Conservation (phyloP, 2,797 vertebrate genomes). For the Sebastolobus alascanus region DNA sequence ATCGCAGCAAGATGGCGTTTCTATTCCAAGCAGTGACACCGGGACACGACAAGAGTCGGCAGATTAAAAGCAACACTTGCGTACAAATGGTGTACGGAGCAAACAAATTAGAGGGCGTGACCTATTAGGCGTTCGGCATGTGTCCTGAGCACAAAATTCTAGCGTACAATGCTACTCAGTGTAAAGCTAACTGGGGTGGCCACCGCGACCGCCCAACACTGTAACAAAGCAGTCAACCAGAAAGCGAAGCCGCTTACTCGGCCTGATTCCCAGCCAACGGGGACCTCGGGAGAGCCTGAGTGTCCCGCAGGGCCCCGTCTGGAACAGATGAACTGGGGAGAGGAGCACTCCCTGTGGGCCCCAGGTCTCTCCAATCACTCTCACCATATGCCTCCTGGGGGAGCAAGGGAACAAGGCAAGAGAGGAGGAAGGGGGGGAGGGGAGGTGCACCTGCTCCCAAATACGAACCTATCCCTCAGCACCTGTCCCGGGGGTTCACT, state of each 20-base stretch:
- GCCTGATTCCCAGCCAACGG: conserved; percentile 73
- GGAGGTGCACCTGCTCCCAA: conserved; percentile 76
- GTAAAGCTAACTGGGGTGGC: conserved; percentile 58
- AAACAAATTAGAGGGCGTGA: conserved; percentile 64
- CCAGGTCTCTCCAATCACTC: conserved; percentile 78
- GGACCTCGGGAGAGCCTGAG: conserved; percentile 64
- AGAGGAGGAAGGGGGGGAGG: conserved; percentile 37
- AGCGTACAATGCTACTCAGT: conserved; percentile 16
- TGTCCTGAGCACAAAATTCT: conserved; percentile 32
- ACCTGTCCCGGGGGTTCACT: conserved; percentile 72
- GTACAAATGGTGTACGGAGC: conserved; percentile 48
- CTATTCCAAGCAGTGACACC: conserved; percentile 45
- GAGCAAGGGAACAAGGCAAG: conserved; percentile 62
- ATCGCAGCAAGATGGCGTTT: conserved; percentile 47
- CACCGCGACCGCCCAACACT: conserved; percentile 41
- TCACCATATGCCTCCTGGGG: conserved; percentile 81
- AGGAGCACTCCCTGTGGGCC: conserved; percentile 71
- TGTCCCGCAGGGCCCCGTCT: conserved; percentile 75
- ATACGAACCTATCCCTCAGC: conserved; percentile 75
- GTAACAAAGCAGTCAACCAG: conserved; percentile 76
- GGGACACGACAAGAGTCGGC: conserved; percentile 31
- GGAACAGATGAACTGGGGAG: conserved; percentile 81
- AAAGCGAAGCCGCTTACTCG: conserved; percentile 61
- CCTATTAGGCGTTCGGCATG: conserved; percentile 49
- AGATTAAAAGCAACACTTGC: conserved; percentile 56